These are phyloP conservation scores for Drosophila parvula DNA, from an alignment of 1,140 invertebrate genomes.

Conservation along the genomic window DNA sequence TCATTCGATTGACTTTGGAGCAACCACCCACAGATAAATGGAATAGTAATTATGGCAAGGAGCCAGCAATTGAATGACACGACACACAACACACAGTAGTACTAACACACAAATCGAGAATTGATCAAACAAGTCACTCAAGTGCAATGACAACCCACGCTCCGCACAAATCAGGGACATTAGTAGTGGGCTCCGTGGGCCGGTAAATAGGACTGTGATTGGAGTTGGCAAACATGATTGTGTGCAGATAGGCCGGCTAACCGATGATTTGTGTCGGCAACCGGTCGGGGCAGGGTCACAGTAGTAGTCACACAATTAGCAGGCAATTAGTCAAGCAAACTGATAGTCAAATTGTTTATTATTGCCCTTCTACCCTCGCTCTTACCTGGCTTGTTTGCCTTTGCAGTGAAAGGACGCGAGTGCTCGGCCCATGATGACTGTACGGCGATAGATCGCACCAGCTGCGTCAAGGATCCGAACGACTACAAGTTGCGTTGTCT, in stretches of 20 bases:
- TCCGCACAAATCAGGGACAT: slow-evolving; percentile 42
- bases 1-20: slow-evolving; percentile 37
- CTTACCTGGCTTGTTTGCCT: slow-evolving; percentile 1
- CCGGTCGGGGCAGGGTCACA: neutral
- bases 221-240: slow-evolving; percentile 26
- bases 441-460: slow-evolving; percentile 87
- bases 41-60: slow-evolving; percentile 44
- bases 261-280: slow-evolving; percentile 23
- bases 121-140: slow-evolving; percentile 82
- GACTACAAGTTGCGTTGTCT: slow-evolving; percentile 87
- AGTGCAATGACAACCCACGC: slow-evolving; percentile 71
- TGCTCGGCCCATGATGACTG: slow-evolving; percentile 87
- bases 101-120: slow-evolving; percentile 67
- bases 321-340: slow-evolving; percentile 37
- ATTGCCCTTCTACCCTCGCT: neutral
- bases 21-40: slow-evolving; percentile 31
- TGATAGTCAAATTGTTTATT: slow-evolving; percentile 6
- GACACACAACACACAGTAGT: slow-evolving; percentile 20
- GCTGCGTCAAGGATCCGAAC: slow-evolving; percentile 87
- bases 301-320: slow-evolving; percentile 40
- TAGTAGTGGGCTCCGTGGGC: slow-evolving; percentile 9
- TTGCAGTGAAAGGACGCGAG: slow-evolving; percentile 85
- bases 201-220: slow-evolving; percentile 35
- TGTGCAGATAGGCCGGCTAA: slow-evolving; percentile 12
- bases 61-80: slow-evolving; percentile 54